phyloP scores from a whole-genome alignment of 2,113 vertebrate species.

The Myotis yumanensis region DNA sequence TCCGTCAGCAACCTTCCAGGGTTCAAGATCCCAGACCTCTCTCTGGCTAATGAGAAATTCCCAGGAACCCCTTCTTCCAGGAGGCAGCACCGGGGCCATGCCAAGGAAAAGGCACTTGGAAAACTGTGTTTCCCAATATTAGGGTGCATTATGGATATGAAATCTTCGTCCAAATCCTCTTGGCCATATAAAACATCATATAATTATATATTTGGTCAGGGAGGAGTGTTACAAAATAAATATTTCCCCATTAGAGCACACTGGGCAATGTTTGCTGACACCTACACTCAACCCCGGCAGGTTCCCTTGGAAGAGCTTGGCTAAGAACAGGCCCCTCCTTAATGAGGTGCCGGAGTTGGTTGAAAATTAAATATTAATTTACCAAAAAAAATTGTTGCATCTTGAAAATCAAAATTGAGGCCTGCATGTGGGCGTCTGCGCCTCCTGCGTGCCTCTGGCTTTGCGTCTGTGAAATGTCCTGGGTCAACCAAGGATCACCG shows the following conservation, averaged over 20 bases:
- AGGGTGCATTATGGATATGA: constrained; percentile 69
- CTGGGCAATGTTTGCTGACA: constrained; percentile 81
- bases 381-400: constrained; percentile 37
- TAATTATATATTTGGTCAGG: constrained; percentile 73
- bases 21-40: constrained; percentile 43
- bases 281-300: constrained; percentile 71
- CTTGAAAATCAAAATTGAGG: constrained; percentile 42
- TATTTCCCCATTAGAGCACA: constrained; percentile 66
- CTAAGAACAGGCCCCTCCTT: constrained; percentile 65
- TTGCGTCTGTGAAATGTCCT: constrained; percentile 30
- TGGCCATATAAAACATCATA: constrained; percentile 76
- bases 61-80: background rate
- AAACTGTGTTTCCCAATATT: constrained; percentile 66
- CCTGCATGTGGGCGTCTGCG: rapidly evolving
- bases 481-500: background rate
- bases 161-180: constrained; percentile 69
- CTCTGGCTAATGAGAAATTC: constrained; percentile 34
- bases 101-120: constrained; percentile 28
- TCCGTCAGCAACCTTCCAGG: constrained; percentile 40
- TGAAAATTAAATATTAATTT: constrained; percentile 74
- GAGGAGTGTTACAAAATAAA: constrained; percentile 80
- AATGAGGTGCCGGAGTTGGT: constrained; percentile 60
- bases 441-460: background rate
- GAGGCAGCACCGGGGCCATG: background rate
- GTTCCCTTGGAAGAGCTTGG: constrained; percentile 70